Percentiles rank a stretch among this genome's conserved stretches.
Evolutionary conservation across 23 tunicate species (phyloP).

Genomic region (Trididemnum miniatum): DNA sequence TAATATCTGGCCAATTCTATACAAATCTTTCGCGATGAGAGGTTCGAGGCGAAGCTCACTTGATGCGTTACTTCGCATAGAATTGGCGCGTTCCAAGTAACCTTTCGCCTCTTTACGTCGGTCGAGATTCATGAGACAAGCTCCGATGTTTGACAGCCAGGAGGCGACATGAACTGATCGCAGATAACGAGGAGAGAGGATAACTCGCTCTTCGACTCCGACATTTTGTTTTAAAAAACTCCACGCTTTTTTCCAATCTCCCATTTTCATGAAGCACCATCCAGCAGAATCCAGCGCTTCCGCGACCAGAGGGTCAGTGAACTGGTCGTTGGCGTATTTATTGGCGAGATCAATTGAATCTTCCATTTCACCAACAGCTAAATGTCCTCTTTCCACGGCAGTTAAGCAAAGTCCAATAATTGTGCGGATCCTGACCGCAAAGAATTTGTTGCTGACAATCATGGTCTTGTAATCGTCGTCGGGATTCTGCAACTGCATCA

Average conservation of each 20-base stretch:
- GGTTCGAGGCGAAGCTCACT: background rate
- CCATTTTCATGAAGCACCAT: background rate
- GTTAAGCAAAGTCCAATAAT: background rate
- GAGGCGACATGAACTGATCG: background rate
- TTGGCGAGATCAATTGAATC: background rate
- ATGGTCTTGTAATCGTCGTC: background rate
- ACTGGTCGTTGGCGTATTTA: background rate
- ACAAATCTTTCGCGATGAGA: background rate
- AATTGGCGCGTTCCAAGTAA: background rate
- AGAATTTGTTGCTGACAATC: background rate
- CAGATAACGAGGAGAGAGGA: background rate
- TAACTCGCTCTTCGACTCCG: constrained; percentile 13
- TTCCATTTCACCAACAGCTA: background rate
- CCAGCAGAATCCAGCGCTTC: background rate
- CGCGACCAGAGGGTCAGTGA: constrained; percentile 3
- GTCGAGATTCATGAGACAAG: background rate
- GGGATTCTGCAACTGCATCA: background rate
- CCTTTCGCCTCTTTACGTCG: background rate
- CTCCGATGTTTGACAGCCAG: constrained; percentile 1
- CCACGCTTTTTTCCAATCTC: background rate
- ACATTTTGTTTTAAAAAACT: background rate
- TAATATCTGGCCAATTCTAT: background rate
- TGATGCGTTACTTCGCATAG: background rate
- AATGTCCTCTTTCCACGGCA: background rate
- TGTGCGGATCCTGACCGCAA: background rate